Conservation (phyloP, 2,888 invertebrate species). For the Helleia helle region DNA sequence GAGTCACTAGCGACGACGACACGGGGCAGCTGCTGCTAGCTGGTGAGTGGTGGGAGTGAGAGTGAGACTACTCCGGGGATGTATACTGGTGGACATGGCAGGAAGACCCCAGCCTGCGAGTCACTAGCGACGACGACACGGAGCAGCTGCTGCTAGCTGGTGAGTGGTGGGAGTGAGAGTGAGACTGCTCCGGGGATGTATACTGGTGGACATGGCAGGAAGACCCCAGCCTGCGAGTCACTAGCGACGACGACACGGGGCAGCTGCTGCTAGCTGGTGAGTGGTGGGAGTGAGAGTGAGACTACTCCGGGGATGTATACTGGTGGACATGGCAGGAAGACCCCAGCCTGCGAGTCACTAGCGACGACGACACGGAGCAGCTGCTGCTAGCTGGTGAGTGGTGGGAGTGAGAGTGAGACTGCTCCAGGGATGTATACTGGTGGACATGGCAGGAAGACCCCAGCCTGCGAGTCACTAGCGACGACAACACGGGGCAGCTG, state of each 20-base stretch:
- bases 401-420: no score
- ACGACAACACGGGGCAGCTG: constrained; percentile 89
- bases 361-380: constrained; percentile 88
- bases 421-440: no score
- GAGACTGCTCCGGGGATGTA: no score
- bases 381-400: constrained; percentile 83
- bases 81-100: no score
- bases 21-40: constrained; percentile 91
- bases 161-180: no score
- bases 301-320: no score
- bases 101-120: constrained; percentile 94
- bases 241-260: constrained; percentile 83
- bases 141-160: constrained; percentile 90
- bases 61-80: no score
- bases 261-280: constrained; percentile 88
- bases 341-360: constrained; percentile 86
- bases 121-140: constrained; percentile 82
- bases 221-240: constrained; percentile 91
- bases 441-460: no score
- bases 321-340: no score
- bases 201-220: no score
- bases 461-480: constrained; percentile 82
- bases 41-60: constrained; percentile 65
- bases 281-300: no score
- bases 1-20: constrained; percentile 82